Conservation (phyloP, 2,888 invertebrate species). For the Antheraea assamensis region DNA sequence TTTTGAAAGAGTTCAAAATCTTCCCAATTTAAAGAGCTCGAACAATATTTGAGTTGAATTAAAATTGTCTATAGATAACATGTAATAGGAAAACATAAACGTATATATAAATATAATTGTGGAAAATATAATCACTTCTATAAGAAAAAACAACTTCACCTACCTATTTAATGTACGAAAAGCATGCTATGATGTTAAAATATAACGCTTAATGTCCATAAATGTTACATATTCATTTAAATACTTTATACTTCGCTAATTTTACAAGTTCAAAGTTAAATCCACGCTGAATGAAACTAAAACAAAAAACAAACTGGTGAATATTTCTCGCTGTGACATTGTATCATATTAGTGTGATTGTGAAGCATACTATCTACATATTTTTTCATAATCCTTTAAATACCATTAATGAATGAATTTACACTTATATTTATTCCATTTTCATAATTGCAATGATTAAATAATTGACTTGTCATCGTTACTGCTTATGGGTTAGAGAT, state of each 20-base stretch:
- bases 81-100: not conserved
- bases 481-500: not conserved
- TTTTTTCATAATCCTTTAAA: not conserved
- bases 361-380: not conserved
- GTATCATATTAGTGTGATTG: conserved; percentile 4
- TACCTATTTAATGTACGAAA: not conserved
- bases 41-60: not conserved
- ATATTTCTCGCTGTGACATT: conserved; percentile 5
- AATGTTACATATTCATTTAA: conserved; percentile 5
- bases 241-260: conserved; percentile 40
- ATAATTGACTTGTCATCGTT: not conserved
- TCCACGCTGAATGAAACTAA: conserved; percentile 26
- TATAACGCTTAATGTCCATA: not conserved
- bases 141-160: not conserved
- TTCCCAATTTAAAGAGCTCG: not conserved
- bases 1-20: not conserved
- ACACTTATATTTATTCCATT: not conserved
- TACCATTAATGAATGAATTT: not conserved
- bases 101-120: not conserved
- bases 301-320: conserved; percentile 17
- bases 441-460: not conserved
- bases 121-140: not conserved
- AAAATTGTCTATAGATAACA: not conserved
- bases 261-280: conserved; percentile 54
- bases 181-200: not conserved